Evolutionary conservation across 2,888 invertebrate genomes (phyloP).

Genomic region (Fragum fragum): DNA sequence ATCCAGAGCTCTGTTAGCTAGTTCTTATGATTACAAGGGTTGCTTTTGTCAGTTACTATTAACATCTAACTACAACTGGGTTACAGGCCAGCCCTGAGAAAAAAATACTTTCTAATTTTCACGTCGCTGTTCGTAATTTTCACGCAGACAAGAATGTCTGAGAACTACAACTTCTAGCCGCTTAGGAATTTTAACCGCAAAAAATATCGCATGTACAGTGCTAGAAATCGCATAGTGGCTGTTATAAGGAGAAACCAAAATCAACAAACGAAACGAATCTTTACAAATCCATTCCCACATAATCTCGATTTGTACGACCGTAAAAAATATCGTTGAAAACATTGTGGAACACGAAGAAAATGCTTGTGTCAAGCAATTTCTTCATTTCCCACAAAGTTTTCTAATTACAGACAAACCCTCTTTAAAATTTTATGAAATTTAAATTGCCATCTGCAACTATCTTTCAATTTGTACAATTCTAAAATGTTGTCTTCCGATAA

Average conservation of each 20-base stretch:
- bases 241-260: not conserved
- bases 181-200: conserved; percentile 23
- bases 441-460: no score
- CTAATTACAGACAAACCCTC: no score
- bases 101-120: conserved; percentile 53
- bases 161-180: conserved; percentile 17
- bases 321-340: no score
- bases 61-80: conserved; percentile 52
- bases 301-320: no score
- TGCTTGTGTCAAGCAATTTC: no score
- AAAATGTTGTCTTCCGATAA: no score
- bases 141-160: conserved; percentile 57
- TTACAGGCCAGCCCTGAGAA: conserved; percentile 47
- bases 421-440: no score
- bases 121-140: conserved; percentile 60
- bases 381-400: no score
- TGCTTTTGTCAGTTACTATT: conserved; percentile 56
- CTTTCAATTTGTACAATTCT: no score
- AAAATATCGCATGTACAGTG: conserved; percentile 1
- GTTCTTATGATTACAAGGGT: conserved; percentile 60
- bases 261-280: no score
- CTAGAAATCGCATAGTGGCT: not conserved
- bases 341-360: no score
- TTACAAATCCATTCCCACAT: no score
- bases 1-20: conserved; percentile 18